Percentiles rank a stretch among this genome's conserved stretches.
phyloP scores from a whole-genome alignment of 2,797 vertebrate genomes.

The Spatula clypeata region DNA sequence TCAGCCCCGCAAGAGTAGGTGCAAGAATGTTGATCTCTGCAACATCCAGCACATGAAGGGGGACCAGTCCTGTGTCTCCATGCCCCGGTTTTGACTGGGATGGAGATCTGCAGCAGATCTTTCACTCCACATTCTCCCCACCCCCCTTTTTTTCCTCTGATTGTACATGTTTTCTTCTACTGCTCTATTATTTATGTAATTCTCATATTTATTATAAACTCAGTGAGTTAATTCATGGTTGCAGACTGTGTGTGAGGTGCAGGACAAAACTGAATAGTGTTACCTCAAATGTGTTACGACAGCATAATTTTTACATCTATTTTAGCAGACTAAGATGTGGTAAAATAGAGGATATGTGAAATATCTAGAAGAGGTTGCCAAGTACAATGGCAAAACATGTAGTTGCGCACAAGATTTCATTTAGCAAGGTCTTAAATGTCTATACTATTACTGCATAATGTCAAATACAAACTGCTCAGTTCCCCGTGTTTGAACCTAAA shows the following conservation, averaged over 20 bases:
- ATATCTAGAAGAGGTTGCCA: not conserved
- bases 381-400: not conserved
- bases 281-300: not conserved
- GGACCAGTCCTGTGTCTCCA: not conserved
- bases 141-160: not conserved
- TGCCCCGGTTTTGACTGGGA: no score
- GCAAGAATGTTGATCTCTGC: not conserved
- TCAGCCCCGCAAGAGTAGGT: not conserved
- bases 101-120: not conserved
- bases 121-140: accelerated
- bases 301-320: not conserved
- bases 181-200: not conserved
- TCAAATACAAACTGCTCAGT: not conserved
- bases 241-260: not conserved
- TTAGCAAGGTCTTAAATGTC: not conserved
- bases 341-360: not conserved
- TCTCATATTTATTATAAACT: not conserved
- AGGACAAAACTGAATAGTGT: accelerated
- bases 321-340: not conserved
- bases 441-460: not conserved
- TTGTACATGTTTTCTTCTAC: not conserved
- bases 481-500: not conserved
- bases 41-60: not conserved
- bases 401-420: not conserved
- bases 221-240: not conserved